Evolutionary conservation across 2,888 invertebrate genomes (phyloP), one percentile per base, ranked within the genome.

Genomic region (Xestia sexstrigata): DNA sequence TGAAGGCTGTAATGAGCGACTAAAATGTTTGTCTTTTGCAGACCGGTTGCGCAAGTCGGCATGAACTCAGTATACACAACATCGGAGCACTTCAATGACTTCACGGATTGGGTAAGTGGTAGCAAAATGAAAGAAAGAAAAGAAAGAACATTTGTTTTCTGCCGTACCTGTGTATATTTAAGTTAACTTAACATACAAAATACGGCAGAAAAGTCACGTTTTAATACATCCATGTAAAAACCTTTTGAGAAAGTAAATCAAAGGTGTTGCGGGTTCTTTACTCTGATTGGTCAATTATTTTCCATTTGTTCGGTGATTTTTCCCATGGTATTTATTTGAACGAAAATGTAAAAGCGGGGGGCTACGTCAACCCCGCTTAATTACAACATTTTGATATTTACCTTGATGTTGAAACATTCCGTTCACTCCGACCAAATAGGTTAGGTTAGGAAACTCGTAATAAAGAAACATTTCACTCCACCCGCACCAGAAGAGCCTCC

Each of bases 61-160:
- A 39, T 39, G 23, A 2, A 0, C 23, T 35, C 63, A 63, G 39
- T 39, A 39, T 23, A 39, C 23, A 39, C 1, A 63, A 35, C 39
- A 63, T 63, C 23, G 6, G 0, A 63, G 20, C 39, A 23, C 63
- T 63, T 63, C 23, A 2, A 20, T 39, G 2, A 2, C 35, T 7
- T 63, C 39, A 63, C 63, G 23, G 63, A 63, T 63, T 13, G 6
- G 23, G 63, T 63, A 39, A 39, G 63, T 63, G 58, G 58, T 58
- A 15, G 26, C 15, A 58, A 58, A 15, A 58, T 26, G n/a, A n/a
- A n/a, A n/a, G n/a, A n/a, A n/a, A n/a, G n/a, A n/a, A n/a, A n/a
- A n/a, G n/a, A 55, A 15, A 15, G 26, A 58, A 2, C 39, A 13
- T 39, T 62, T 13, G 8, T 62, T 39, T 62, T 11, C 35, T 23